phyloP scores from a whole-genome alignment of 2,888 invertebrate genomes.

The Epirrhoe tristata region DNA sequence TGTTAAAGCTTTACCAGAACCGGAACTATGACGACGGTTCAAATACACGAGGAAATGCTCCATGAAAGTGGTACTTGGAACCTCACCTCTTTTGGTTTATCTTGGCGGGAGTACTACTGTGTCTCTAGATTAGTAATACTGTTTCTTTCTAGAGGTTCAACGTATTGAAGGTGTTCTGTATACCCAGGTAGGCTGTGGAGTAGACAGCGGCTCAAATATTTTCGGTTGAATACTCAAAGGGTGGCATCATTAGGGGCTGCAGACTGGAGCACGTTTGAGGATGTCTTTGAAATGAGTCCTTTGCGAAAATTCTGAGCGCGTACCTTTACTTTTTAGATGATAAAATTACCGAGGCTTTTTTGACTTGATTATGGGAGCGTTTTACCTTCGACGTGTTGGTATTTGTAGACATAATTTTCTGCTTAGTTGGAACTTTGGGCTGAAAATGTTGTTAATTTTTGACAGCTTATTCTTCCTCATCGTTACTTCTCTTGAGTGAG shows the following conservation, averaged over 20 bases:
- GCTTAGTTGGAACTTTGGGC: no score
- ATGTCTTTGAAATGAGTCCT: constrained; percentile 49
- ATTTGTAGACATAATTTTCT: no score
- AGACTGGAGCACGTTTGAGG: constrained; percentile 41
- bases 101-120: no score
- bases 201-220: constrained; percentile 52
- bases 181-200: constrained; percentile 3
- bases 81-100: no score
- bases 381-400: not conserved
- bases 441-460: no score
- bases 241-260: constrained; percentile 63
- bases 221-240: constrained; percentile 70
- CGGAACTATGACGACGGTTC: no score
- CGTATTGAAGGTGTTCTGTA: constrained; percentile 1
- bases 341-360: constrained; percentile 9
- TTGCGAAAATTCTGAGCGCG: constrained; percentile 26
- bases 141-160: not conserved
- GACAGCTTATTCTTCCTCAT: no score
- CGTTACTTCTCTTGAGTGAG: no score
- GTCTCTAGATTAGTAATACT: not conserved
- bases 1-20: no score
- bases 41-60: no score
- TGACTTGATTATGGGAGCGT: not conserved
- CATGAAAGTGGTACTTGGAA: no score
- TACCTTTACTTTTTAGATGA: constrained; percentile 12